These are phyloP conservation scores for Pseudochaenichthys georgianus DNA, from an alignment of 2,797 vertebrate species.

Conservation along the genomic window DNA sequence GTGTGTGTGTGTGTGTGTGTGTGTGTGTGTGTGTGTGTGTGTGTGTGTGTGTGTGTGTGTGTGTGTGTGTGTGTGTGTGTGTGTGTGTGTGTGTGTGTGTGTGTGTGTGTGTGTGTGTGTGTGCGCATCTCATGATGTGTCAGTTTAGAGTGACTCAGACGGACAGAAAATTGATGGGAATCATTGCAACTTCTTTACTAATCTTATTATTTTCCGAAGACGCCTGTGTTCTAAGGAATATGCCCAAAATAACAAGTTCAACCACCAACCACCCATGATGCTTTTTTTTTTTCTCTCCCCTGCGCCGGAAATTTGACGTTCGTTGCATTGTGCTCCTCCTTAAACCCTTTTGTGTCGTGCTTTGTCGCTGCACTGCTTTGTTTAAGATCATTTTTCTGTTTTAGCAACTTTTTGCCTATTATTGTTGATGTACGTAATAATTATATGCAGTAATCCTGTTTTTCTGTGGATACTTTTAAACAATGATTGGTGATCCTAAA, in stretches of 20 bases:
- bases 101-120: too few relatives aligned
- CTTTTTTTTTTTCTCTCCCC: constrained; percentile 40
- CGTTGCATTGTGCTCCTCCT: constrained; percentile 57
- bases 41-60: too few relatives aligned
- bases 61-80: too few relatives aligned
- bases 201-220: constrained; percentile 67
- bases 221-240: constrained; percentile 62
- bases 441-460: background rate
- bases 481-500: constrained; percentile 3
- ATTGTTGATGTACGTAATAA: background rate
- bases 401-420: constrained; percentile 1
- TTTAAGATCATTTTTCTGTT: constrained; percentile 14
- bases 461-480: constrained; percentile 21
- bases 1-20: too few relatives aligned
- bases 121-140: constrained; percentile 45
- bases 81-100: too few relatives aligned
- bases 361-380: constrained; percentile 21
- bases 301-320: constrained; percentile 68
- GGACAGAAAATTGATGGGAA: constrained; percentile 68
- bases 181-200: constrained; percentile 52
- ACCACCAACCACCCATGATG: constrained; percentile 68
- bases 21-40: too few relatives aligned
- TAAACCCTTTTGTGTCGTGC: constrained; percentile 55
- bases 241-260: constrained; percentile 67
- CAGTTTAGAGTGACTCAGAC: constrained; percentile 69